Evolutionary conservation across 2,113 vertebrate species (phyloP).

Genomic region (Callospermophilus lateralis): DNA sequence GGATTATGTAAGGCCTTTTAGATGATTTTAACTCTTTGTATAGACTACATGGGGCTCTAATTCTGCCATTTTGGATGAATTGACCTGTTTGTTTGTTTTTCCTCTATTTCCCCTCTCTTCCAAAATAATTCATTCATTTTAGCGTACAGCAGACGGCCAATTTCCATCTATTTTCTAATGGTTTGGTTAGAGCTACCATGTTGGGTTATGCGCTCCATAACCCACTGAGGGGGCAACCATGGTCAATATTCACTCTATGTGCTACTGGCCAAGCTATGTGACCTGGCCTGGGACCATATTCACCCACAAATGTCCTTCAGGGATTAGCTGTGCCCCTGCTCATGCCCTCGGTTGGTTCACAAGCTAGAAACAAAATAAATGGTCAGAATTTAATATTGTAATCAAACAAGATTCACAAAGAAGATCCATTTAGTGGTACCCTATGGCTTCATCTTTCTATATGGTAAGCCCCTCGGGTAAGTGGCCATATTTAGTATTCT

Average conservation of each 20-base stretch:
- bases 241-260: neutral
- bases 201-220: neutral
- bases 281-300: neutral
- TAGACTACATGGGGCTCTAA: neutral
- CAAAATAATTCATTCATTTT: conserved; percentile 16
- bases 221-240: neutral
- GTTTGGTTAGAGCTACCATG: neutral
- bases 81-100: neutral
- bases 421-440: neutral
- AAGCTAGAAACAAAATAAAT: neutral
- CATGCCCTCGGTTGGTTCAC: neutral
- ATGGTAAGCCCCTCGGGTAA: neutral
- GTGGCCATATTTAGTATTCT: neutral
- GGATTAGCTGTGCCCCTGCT: neutral
- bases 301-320: neutral
- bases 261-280: neutral
- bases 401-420: neutral
- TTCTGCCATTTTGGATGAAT: neutral
- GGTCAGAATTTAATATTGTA: neutral
- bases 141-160: no score
- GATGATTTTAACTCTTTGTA: conserved; percentile 52
- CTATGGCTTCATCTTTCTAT: neutral
- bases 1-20: conserved; percentile 63
- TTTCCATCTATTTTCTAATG: neutral
- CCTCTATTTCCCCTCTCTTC: neutral